A percentile compares a stretch with the other conserved stretches of the same genome.
phyloP scores from a whole-genome alignment of 1,140 invertebrate genomes.

The Delia radicum region DNA sequence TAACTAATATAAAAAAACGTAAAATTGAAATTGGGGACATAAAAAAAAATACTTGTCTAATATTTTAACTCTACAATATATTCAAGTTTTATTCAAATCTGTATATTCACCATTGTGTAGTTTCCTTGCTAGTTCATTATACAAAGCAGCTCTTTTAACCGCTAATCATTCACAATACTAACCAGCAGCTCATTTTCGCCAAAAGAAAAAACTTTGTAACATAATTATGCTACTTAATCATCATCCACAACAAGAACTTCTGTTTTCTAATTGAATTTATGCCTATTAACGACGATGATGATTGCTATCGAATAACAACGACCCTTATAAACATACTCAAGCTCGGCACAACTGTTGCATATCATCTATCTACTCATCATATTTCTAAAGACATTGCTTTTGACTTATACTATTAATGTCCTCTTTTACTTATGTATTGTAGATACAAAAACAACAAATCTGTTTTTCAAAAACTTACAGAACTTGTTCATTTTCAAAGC shows the following conservation, averaged over 20 bases:
- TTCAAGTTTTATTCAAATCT: not conserved
- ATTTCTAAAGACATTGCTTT: not conserved
- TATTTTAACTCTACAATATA: not conserved
- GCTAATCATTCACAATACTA: not conserved
- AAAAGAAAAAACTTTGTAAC: not conserved
- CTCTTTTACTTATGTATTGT: not conserved
- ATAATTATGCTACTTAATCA: not conserved
- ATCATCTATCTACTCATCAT: not conserved
- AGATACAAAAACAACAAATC: not conserved
- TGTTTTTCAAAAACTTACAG: too few relatives aligned
- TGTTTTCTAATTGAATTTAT: not conserved
- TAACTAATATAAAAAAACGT: too few relatives aligned
- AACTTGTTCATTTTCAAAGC: too few relatives aligned
- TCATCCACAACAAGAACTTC: not conserved
- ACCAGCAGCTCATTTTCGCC: not conserved
- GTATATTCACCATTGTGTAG: not conserved
- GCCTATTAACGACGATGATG: not conserved
- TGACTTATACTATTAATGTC: not conserved
- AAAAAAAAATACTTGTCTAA: too few relatives aligned
- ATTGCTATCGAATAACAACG: not conserved
- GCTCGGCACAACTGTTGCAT: not conserved
- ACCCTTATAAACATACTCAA: not conserved
- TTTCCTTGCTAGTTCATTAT: not conserved
- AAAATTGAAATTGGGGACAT: too few relatives aligned
- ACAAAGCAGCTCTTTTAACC: not conserved